Conservation (phyloP, 2,113 vertebrate species). For the Serilophus lunatus region DNA sequence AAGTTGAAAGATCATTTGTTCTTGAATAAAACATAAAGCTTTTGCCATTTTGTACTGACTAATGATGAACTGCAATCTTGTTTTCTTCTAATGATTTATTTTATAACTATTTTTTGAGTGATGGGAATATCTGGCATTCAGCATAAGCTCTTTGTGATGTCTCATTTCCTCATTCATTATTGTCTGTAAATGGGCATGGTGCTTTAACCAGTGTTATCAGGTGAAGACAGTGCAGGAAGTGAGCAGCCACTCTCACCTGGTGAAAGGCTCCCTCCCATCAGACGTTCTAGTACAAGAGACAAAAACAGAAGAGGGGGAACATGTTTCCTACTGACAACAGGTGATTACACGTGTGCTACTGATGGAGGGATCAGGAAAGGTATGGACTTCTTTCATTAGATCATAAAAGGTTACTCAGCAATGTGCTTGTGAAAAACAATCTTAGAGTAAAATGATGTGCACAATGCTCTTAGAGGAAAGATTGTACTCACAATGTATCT, state of each 20-base stretch:
- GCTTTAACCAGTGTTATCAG: constrained; percentile 88
- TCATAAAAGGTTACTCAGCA: constrained; percentile 55
- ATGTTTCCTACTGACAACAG: constrained; percentile 93
- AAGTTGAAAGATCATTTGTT: not conserved
- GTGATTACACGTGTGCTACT: constrained; percentile 90
- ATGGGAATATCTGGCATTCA: constrained; percentile 56
- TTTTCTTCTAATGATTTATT: constrained; percentile 52
- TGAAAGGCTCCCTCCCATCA: constrained; percentile 89
- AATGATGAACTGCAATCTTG: constrained; percentile 47
- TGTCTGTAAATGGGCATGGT: constrained; percentile 79
- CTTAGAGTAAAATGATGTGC: constrained; percentile 39
- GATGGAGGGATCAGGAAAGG: constrained; percentile 91
- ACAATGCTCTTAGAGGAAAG: constrained; percentile 45
- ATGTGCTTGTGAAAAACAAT: constrained; percentile 44
- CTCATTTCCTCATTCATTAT: constrained; percentile 75
- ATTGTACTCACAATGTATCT: constrained; percentile 34
- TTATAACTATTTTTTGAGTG: constrained; percentile 61
- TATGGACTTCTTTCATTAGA: constrained; percentile 78
- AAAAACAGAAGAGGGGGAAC: constrained; percentile 89
- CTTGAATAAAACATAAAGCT: not conserved
- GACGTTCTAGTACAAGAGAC: constrained; percentile 90
- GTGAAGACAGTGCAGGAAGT: constrained; percentile 93
- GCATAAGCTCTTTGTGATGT: constrained; percentile 77
- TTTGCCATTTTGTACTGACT: constrained; percentile 55
- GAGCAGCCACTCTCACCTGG: constrained; percentile 91